Percentiles rank a stretch among this genome's conserved stretches.
Conservation (phyloP, 2,797 vertebrate genomes). For the Morelia viridis region DNA sequence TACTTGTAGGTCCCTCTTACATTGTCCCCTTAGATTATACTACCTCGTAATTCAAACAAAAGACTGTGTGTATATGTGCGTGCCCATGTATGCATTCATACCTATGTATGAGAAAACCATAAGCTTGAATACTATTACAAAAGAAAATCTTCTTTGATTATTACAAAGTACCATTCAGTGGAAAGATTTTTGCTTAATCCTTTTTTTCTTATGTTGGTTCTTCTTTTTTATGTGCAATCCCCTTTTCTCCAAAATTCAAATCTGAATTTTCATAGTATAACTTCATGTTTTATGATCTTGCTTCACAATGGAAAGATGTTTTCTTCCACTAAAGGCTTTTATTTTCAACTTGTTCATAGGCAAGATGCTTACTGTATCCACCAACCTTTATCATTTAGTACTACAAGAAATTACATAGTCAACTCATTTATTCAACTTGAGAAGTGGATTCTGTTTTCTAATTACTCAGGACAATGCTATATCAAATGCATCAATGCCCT, state of each 20-base stretch:
- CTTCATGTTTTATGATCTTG: background rate
- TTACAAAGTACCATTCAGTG: background rate
- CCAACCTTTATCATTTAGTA: background rate
- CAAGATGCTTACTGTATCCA: background rate
- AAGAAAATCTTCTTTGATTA: background rate
- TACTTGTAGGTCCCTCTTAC: background rate
- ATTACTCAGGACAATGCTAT: too few species aligned
- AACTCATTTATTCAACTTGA: background rate
- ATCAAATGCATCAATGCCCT: background rate
- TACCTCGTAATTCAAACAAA: background rate
- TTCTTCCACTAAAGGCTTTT: background rate
- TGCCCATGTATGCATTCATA: background rate
- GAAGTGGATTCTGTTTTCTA: background rate
- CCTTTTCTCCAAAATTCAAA: background rate
- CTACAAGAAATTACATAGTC: background rate
- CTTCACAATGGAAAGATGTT: background rate
- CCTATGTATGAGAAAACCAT: background rate
- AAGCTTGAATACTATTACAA: background rate
- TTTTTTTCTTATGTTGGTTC: background rate
- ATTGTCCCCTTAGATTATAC: background rate
- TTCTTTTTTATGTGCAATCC: background rate
- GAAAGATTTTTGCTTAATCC: background rate
- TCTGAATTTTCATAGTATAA: background rate
- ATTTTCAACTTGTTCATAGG: background rate
- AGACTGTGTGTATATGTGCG: background rate